These are phyloP conservation scores for Opisthocomus hoazin DNA, from an alignment of 2,113 vertebrate genomes.

Conservation along the genomic window DNA sequence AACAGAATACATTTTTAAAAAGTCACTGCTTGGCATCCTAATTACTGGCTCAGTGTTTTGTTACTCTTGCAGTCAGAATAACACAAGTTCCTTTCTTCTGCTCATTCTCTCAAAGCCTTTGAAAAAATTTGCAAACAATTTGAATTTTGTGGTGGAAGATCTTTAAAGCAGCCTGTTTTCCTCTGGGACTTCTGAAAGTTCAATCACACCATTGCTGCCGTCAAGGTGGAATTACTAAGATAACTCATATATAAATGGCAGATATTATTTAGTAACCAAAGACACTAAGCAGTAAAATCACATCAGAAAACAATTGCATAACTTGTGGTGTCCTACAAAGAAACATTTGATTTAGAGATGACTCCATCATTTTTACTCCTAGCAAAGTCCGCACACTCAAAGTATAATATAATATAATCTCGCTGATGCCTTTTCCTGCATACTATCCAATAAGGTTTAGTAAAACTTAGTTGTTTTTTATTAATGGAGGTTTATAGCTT, in stretches of 20 bases:
- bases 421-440: neutral
- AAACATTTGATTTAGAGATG: neutral
- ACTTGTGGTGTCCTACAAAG: neutral
- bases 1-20: neutral
- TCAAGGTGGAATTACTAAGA: neutral
- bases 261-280: neutral
- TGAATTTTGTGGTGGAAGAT: neutral
- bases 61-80: neutral
- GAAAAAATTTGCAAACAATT: neutral
- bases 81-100: neutral
- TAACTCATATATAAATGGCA: neutral
- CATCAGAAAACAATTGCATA: neutral
- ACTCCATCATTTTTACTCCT: neutral
- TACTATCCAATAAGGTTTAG: neutral
- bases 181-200: neutral
- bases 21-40: neutral
- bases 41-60: neutral
- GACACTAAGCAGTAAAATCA: neutral
- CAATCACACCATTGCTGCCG: neutral
- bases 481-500: neutral
- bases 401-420: neutral
- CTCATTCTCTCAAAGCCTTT: neutral
- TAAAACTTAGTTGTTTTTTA: neutral
- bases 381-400: neutral
- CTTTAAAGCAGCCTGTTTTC: neutral